Evolutionary conservation across 1,140 invertebrate genomes (phyloP), one percentile per base, ranked within the genome.

Genomic region (Drosophila lacertosa): DNA sequence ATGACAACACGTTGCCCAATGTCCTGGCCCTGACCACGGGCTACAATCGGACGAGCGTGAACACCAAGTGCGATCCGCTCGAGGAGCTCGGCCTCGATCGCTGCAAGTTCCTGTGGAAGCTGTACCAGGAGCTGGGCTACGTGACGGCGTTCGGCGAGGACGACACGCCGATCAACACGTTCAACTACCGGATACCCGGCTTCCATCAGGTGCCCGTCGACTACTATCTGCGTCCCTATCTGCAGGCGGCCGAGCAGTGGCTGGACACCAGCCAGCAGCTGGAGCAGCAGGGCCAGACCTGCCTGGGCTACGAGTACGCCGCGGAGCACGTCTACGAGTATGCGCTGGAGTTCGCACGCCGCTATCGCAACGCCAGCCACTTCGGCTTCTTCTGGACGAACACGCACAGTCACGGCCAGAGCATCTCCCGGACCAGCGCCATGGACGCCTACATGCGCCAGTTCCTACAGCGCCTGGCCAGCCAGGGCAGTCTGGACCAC

Each of bases 1-100:
- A n/a, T n/a, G 95, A 95, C 60, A 96, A 96, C 68, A 96, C 95
- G 0, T 96, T 95, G 79, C 95, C 95, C 0, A 97, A 97, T 91
- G 71, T 97, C 20, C 94, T 97, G 92, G 94, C 96, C 0, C 89
- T 95, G 1, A 89, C 97, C 3, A 95, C 94, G 1, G 96, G 96
- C 0, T 91, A 93, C 40, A 94, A 86, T 90, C 76, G 90, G 33
- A 74, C 74, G 11, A 91, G 92, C 70, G 89, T 92, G 4, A 86
- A 91, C 65, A 47, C 77, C 13, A 86, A 91, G 74, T 95, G 94
- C 74, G 88, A 91, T 57, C 92, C 93, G 5, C 90, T 78, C 47
- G 82, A 79, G 11, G 60, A 90, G 0, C 91, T 90, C 22, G 91
- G 90, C 6, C 72, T 95, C 40, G 92, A 94, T 74, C 74, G 92